These are phyloP conservation scores for Hydrozoanthus tunicans DNA, from an alignment of 64 coral and sea anemone species.

Conservation along the genomic window DNA sequence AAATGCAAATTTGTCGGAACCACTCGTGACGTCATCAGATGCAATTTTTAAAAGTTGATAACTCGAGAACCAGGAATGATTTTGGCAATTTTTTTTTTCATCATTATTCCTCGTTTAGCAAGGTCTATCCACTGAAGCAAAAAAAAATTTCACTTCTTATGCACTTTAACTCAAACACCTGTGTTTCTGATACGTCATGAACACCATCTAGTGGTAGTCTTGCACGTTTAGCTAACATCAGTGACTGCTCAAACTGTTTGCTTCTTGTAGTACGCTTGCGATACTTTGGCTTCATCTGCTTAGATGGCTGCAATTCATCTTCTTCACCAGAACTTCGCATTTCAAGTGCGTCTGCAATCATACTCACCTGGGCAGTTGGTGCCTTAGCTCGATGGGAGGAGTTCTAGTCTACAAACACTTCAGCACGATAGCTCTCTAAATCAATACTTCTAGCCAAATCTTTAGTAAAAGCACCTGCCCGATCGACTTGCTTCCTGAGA, in stretches of 20 bases:
- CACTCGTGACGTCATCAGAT: too few relatives aligned
- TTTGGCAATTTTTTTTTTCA: neutral
- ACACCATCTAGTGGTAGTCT: conserved; percentile 23
- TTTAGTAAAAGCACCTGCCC: conserved; percentile 23
- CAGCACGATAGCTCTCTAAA: conserved; percentile 30
- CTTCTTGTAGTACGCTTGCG: conserved; percentile 54
- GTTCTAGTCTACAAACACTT: conserved; percentile 14
- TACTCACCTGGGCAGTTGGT: too few relatives aligned
- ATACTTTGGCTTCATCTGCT: conserved; percentile 22
- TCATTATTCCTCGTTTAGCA: conserved; percentile 58
- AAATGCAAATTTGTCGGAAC: too few relatives aligned
- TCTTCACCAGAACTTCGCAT: conserved; percentile 4
- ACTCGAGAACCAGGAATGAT: too few relatives aligned
- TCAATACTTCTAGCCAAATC: conserved; percentile 39
- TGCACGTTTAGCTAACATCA: conserved; percentile 56
- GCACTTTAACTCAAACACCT: conserved; percentile 59
- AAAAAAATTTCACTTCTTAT: too few relatives aligned
- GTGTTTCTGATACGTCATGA: conserved; percentile 9
- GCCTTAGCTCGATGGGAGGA: conserved; percentile 36
- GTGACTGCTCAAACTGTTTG: conserved; percentile 60
- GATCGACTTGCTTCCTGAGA: conserved; percentile 45
- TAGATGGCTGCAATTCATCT: conserved; percentile 6
- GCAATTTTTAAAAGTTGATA: too few relatives aligned
- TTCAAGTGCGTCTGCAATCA: too few relatives aligned
- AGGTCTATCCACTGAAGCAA: conserved; percentile 20